Evolutionary conservation across 2,888 invertebrate species (phyloP).

Genomic region (Pediacus dermestoides): DNA sequence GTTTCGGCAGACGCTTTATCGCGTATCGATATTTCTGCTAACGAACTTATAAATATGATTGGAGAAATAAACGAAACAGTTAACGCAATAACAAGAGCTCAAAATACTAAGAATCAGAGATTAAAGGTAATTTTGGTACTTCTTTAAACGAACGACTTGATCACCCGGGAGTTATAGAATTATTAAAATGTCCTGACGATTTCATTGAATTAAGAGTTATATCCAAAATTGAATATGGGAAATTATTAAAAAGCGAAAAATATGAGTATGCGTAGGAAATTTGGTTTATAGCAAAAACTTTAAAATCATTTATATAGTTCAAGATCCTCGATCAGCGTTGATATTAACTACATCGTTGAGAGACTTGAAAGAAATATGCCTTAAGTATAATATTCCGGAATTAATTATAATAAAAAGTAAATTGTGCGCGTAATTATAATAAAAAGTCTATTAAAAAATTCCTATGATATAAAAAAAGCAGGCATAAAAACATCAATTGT

Average conservation of each 20-base stretch:
- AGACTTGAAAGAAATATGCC: constrained; percentile 8
- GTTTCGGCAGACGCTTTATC: constrained; percentile 16
- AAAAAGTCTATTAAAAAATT: not conserved
- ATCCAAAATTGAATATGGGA: not conserved
- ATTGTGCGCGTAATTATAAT: constrained; percentile 1
- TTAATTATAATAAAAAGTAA: constrained; percentile 1
- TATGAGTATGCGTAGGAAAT: not conserved
- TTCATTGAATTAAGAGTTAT: constrained; percentile 12
- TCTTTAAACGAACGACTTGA: constrained; percentile 1
- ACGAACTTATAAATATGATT: constrained; percentile 1
- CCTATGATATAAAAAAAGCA: not conserved
- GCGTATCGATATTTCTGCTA: not conserved
- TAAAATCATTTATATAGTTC: not conserved
- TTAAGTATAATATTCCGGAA: constrained; percentile 2
- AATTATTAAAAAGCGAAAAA: not conserved
- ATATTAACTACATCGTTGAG: constrained; percentile 10
- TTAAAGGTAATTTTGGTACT: not conserved
- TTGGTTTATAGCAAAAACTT: constrained; percentile 1
- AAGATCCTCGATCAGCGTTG: constrained; percentile 3
- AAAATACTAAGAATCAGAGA: constrained; percentile 1
- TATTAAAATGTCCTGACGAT: constrained; percentile 15
- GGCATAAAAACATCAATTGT: constrained; percentile 1
- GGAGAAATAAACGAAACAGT: not conserved
- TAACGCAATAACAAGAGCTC: constrained; percentile 2
- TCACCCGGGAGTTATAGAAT: constrained; percentile 16